Evolutionary conservation across 64 coral and sea anemone genomes (phyloP).

Genomic region (Montipora efflorescens): DNA sequence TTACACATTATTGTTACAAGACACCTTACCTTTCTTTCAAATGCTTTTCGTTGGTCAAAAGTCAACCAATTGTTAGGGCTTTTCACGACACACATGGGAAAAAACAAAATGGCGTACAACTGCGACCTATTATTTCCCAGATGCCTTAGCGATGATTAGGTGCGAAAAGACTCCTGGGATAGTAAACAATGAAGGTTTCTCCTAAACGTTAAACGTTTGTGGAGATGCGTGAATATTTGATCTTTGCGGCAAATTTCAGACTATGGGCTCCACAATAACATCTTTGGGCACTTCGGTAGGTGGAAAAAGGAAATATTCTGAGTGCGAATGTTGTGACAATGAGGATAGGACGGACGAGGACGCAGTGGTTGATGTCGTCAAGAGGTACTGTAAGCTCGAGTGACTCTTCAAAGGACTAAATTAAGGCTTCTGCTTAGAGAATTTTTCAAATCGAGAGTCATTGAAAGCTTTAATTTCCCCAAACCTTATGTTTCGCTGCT

Average conservation of each 20-base stretch:
- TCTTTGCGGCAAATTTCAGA: not conserved
- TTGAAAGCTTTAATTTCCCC: not conserved
- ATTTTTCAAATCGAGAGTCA: not conserved
- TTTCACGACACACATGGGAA: conserved; percentile 5
- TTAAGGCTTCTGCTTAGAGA: too few relatives aligned
- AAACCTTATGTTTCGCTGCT: not conserved
- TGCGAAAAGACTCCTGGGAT: not conserved
- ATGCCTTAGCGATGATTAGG: not conserved
- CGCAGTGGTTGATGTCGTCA: conserved; percentile 29
- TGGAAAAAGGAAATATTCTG: conserved; percentile 31
- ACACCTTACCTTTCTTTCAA: not conserved
- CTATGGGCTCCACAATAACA: conserved; percentile 34
- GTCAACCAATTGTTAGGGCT: not conserved
- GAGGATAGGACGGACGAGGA: not conserved
- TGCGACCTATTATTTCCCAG: not conserved
- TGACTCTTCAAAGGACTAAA: too few relatives aligned
- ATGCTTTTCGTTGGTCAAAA: not conserved
- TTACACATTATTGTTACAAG: not conserved
- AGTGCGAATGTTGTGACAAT: conserved; percentile 16
- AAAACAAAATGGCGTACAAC: not conserved
- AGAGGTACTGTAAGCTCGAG: not conserved
- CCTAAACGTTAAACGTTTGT: too few relatives aligned
- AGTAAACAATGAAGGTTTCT: conserved; percentile 29
- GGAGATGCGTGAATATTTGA: not conserved
- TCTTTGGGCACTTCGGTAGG: not conserved